Base-by-base conservation (phyloP, 2,797 vertebrate genomes). In the Ibycter americanus region DNA sequence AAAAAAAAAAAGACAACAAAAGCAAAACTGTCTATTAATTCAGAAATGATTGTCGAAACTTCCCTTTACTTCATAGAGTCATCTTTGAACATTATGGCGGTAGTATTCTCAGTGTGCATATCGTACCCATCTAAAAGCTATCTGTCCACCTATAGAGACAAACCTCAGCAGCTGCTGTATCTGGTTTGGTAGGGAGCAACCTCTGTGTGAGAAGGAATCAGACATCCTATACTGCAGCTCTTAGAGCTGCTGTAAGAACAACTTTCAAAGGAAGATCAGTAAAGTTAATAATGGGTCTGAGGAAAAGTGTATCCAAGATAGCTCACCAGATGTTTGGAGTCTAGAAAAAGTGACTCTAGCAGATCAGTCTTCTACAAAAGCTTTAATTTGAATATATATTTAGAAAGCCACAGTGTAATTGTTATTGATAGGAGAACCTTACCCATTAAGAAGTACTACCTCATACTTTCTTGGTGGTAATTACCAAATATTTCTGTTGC, bases 331-430 rank as follows among this genome's bases (percentile, higher is more conserved):
- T 74, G 52, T 66, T 74, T 89, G 78, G 61, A 84, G 9, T 90
- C 93, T 83, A 83, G 26, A n/a, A 70, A 70, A 93, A 84, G 54
- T 56, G 23, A 56, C 59, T 91, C 11, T 65, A 74, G 59, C n/a
- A 70, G 47, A 93, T 85, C 46, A 78, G 67, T 52, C 27, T 73
- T 19, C 83, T 72, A 34, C 40, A 34, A 82, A 96, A 91, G 23
- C 90, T 83, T 94, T 89, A 85, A 94, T 93, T 89, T 95, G 34
- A 90, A 70, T 54, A 52, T 61, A 74, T 74, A 89, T 94, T 94
- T 97, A 95, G 89, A 95, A 83, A 31, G 27, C 9, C 49, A 82
- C 18, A 80, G 29, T 67, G 77, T 76, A 61, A 16, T 52, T 85
- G 27, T 74, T 95, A 83, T 16, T 86, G 74, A 51, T 77, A 86